A percentile compares a stretch with the other conserved stretches of the same genome.
phyloP scores from a whole-genome alignment of 1,140 invertebrate species.

The Leucophenga varia region DNA sequence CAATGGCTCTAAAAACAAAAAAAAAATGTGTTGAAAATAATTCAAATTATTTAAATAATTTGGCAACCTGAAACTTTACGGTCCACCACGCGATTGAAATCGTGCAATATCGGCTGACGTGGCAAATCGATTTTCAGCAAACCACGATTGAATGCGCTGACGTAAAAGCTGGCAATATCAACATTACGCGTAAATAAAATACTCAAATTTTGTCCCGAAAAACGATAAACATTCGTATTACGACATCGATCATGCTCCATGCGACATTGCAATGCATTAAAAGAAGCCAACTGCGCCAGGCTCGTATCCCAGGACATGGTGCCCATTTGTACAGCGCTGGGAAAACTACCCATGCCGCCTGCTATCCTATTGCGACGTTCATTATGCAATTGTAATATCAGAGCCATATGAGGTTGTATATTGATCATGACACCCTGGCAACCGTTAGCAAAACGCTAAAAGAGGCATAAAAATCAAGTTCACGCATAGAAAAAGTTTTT shows the following conservation, averaged over 20 bases:
- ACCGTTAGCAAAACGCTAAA: constrained; percentile 32
- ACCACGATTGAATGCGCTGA: constrained; percentile 31
- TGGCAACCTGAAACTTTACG: too few species aligned
- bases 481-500: too few species aligned
- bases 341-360: constrained; percentile 28
- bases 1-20: constrained; percentile 24
- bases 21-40: too few species aligned
- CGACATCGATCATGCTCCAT: constrained; percentile 46
- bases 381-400: constrained; percentile 35
- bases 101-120: constrained; percentile 35
- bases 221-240: constrained; percentile 40
- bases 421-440: constrained; percentile 32
- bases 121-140: constrained; percentile 31
- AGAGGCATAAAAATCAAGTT: neutral
- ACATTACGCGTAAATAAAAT: constrained; percentile 27
- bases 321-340: constrained; percentile 35
- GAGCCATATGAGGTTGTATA: constrained; percentile 20
- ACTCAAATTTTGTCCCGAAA: constrained; percentile 39
- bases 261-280: constrained; percentile 38
- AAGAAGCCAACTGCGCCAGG: constrained; percentile 33
- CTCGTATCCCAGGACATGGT: constrained; percentile 35
- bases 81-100: constrained; percentile 26
- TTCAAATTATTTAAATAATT: too few species aligned
- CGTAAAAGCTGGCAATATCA: constrained; percentile 20
- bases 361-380: constrained; percentile 35